Percentiles rank a stretch among this genome's conserved stretches.
Conservation (phyloP, 2,888 invertebrate genomes). For the Aradus depressus region DNA sequence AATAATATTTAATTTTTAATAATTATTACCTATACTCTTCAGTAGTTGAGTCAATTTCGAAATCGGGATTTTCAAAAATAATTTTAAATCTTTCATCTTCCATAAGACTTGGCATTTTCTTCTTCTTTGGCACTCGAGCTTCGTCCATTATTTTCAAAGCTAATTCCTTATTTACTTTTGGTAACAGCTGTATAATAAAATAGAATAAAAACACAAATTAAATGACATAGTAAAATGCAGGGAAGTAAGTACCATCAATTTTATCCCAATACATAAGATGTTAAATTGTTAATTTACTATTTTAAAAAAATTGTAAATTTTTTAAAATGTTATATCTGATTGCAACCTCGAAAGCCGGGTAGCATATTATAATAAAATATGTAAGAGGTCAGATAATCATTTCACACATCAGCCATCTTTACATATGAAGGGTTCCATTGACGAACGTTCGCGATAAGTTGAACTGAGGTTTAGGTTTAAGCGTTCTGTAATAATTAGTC, state of each 20-base stretch:
- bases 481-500: too few species aligned
- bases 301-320: too few species aligned
- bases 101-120: conserved; percentile 50
- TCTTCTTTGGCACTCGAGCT: conserved; percentile 46
- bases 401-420: too few species aligned
- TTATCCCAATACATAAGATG: conserved; percentile 5
- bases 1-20: too few species aligned
- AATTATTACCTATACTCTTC: conserved; percentile 64
- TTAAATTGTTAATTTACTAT: too few species aligned
- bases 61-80: conserved; percentile 85
- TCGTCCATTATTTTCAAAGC: conserved; percentile 68
- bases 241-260: not conserved
- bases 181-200: conserved; percentile 50
- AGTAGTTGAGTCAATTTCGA: conserved; percentile 74
- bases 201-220: not conserved
- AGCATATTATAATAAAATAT: too few species aligned
- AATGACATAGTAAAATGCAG: not conserved
- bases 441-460: too few species aligned
- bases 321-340: too few species aligned
- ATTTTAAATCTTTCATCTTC: conserved; percentile 81
- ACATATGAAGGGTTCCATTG: too few species aligned
- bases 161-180: conserved; percentile 78
- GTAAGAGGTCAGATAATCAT: too few species aligned
- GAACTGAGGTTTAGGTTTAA: too few species aligned
- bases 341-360: too few species aligned